Percentiles rank a stretch among this genome's conserved stretches.
phyloP scores from a whole-genome alignment of 2,797 vertebrate genomes.

The Euphonia xanthogaster region DNA sequence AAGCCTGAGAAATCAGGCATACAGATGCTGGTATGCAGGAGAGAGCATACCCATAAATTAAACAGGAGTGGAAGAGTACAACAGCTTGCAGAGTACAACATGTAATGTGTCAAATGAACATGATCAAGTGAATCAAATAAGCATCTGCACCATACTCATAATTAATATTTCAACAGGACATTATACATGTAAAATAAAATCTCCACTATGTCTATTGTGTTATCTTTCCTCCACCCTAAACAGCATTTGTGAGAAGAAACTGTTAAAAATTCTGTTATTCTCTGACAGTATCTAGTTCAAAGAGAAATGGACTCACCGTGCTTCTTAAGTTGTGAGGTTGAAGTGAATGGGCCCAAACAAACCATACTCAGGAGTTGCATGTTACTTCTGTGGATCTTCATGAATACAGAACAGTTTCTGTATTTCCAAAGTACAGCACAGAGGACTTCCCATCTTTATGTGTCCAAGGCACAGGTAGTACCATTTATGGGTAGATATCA shows the following conservation, averaged over 20 bases:
- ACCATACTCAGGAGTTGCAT: not conserved
- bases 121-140: not conserved
- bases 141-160: not conserved
- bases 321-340: not conserved
- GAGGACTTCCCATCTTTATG: not conserved
- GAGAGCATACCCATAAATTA: not conserved
- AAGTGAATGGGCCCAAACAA: not conserved
- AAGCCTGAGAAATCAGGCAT: not conserved
- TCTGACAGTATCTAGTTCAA: not conserved
- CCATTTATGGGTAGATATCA: not conserved
- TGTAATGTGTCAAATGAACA: not conserved
- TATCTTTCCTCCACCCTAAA: not conserved
- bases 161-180: not conserved
- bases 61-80: not conserved
- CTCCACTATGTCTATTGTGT: not conserved
- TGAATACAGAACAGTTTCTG: not conserved
- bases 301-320: not conserved
- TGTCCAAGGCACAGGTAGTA: not conserved
- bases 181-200: not conserved
- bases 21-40: not conserved
- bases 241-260: not conserved
- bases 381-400: not conserved
- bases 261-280: not conserved
- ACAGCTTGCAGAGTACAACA: not conserved
- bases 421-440: not conserved